Percentiles rank a stretch among this genome's conserved stretches.
Conservation (phyloP, 2,888 invertebrate species). For the Lampropteryx suffumata region DNA sequence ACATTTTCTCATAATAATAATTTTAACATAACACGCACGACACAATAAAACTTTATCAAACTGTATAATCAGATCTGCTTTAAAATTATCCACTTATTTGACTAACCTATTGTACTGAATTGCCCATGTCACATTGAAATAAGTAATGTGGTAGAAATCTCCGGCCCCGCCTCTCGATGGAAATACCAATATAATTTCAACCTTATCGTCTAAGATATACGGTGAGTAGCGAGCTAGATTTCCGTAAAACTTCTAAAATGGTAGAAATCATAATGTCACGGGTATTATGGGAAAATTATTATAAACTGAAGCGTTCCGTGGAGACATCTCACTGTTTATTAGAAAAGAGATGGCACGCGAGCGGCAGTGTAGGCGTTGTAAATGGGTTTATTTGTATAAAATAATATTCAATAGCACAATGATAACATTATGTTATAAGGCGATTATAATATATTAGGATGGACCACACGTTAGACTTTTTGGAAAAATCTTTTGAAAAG, state of each 20-base stretch:
- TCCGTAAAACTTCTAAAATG: constrained; percentile 6
- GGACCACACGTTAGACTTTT: constrained; percentile 43
- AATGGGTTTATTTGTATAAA: constrained; percentile 46
- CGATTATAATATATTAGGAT: constrained; percentile 36
- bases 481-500: constrained; percentile 20
- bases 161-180: not conserved
- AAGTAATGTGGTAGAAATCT: constrained; percentile 1
- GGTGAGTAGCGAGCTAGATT: not conserved
- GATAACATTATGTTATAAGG: constrained; percentile 45
- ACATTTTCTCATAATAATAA: no score
- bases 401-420: constrained; percentile 38
- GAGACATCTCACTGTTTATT: constrained; percentile 35
- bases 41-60: not conserved
- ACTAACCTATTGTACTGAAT: constrained; percentile 27
- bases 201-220: constrained; percentile 8
- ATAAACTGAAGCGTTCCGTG: constrained; percentile 51
- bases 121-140: constrained; percentile 28
- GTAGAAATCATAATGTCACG: constrained; percentile 37
- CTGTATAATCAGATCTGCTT: constrained; percentile 16
- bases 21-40: no score
- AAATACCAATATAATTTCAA: not conserved
- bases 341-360: constrained; percentile 33
- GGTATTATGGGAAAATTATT: constrained; percentile 64
- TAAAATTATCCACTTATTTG: constrained; percentile 19
- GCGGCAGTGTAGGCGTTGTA: constrained; percentile 40